A percentile compares a stretch with the other conserved stretches of the same genome.
Conservation (phyloP, 1,140 invertebrate species). For the Cyphomyrmex costatus region DNA sequence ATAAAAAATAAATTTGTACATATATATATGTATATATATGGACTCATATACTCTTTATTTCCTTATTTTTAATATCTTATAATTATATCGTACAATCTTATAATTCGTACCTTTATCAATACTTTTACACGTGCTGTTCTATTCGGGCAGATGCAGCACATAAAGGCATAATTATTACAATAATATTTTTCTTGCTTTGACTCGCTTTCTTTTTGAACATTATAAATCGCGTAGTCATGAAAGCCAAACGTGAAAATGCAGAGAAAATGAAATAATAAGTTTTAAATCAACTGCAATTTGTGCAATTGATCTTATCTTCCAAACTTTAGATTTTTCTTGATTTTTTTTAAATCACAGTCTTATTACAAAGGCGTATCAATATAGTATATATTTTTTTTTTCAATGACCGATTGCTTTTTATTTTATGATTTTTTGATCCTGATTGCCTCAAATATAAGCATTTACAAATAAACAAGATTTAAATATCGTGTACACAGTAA, state of each 20-base stretch:
- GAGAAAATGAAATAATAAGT: neutral
- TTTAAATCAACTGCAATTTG: neutral
- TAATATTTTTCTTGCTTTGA: neutral
- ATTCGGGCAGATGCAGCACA: slow-evolving; percentile 33
- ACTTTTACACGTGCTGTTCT: slow-evolving; percentile 2
- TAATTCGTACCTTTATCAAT: neutral
- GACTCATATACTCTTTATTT: neutral
- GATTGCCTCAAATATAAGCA: neutral
- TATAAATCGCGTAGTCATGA: neutral
- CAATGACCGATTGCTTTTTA: slow-evolving; percentile 12
- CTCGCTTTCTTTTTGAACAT: neutral
- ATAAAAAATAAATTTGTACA: neutral
- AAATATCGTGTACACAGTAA: no score
- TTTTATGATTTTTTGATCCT: neutral
- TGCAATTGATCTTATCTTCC: neutral
- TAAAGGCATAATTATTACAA: slow-evolving; percentile 34
- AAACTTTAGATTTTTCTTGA: slow-evolving; percentile 15
- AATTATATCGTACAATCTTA: slow-evolving; percentile 47
- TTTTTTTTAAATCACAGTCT: slow-evolving; percentile 15
- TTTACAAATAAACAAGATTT: neutral
- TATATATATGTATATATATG: neutral
- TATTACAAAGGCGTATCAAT: neutral
- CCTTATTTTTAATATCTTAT: slow-evolving; percentile 32
- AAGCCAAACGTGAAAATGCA: neutral
- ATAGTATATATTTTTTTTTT: neutral